phyloP scores from a whole-genome alignment of 2,797 vertebrate genomes.

The Brotogeris chrysoptera region DNA sequence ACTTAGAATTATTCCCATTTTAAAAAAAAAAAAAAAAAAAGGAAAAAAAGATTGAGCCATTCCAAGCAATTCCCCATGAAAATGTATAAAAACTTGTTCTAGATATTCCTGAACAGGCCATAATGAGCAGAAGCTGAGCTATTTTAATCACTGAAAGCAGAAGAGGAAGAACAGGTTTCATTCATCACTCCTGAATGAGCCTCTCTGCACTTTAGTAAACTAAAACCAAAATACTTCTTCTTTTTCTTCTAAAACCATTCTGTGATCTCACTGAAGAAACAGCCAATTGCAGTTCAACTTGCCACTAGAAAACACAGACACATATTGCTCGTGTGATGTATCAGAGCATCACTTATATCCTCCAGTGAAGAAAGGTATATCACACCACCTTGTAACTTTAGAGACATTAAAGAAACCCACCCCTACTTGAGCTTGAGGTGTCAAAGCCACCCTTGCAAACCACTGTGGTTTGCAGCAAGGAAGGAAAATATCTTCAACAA shows the following conservation, averaged over 20 bases:
- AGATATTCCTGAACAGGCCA: background rate
- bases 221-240: background rate
- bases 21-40: too few species aligned
- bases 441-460: background rate
- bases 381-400: background rate
- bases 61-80: background rate
- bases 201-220: background rate
- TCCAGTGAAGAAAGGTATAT: background rate
- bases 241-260: background rate
- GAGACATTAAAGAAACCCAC: background rate
- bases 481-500: background rate
- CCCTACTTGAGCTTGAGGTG: background rate
- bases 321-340: background rate
- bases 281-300: background rate
- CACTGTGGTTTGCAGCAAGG: background rate
- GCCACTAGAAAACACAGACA: background rate
- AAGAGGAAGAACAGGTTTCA: slow-evolving; percentile 28
- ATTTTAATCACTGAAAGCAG: slow-evolving; percentile 2
- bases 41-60: background rate
- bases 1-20: background rate
- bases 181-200: background rate
- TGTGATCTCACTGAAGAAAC: slow-evolving; percentile 2
- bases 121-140: background rate
- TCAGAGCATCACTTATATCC: background rate
- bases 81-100: background rate